Base-by-base conservation (phyloP, 2,888 invertebrate genomes). In the Pelosia muscerda region DNA sequence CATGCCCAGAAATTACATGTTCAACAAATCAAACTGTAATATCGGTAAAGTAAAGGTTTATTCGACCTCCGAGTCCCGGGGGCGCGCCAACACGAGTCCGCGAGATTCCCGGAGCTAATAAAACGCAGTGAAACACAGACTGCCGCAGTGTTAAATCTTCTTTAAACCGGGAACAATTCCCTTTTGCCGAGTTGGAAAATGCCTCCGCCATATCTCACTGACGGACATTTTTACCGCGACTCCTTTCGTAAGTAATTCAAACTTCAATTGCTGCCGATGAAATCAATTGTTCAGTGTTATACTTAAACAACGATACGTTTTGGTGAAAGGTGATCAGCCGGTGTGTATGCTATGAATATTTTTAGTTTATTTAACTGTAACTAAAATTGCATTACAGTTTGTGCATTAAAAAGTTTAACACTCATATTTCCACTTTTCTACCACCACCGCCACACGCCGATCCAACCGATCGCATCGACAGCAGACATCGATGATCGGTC, bases 101-200 rank as follows among this genome's bases (percentile, higher is more conserved):
- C 65, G 64, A 63, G 49, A 49, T 49, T 68, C 71, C 74, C 63
- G 60, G 61, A 68, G 73, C 80, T 79, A 79, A 84, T 84, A 83
- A 84, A 84, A 81, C 77, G 76, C 75, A 72, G 77, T 83, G 75
- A 80, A 81, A 81, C 77, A 77, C 65, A 69, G 63, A 69, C 73
- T 64, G 72, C 75, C 74, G 75, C 79, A 74, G 76, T 81, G 78
- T 79, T 86, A 85, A 83, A 86, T 86, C 83, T 81, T 73, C 77
- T 81, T 69, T 74, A 76, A 81, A 82, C 78, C 71, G 70, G 73
- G 78, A 79, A 75, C 67, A 78, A 78, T 75, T 70, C 77, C 73
- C 74, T 76, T 79, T 81, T 76, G 74, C 81, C 74, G 56, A 72
- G 68, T 68, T 65, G 69, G 59, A 62, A 74, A 77, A 76, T 77